A percentile compares a stretch with the other conserved stretches of the same genome.
Evolutionary conservation across 1,140 invertebrate genomes (phyloP).

Genomic region (Magallana angulata): DNA sequence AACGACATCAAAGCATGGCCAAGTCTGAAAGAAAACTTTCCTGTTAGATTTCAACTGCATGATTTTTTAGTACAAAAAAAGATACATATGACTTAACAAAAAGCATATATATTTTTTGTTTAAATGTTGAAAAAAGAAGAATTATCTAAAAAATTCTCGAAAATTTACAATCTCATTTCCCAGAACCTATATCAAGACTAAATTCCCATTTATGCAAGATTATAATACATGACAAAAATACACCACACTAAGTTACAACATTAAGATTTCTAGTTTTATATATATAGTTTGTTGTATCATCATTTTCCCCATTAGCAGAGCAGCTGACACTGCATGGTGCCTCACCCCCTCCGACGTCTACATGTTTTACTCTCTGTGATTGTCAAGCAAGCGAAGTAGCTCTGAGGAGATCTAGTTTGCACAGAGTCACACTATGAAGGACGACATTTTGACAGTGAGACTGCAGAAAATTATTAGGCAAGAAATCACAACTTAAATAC

Average conservation of each 20-base stretch:
- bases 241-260: constrained; percentile 14
- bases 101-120: background rate
- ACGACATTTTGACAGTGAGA: background rate
- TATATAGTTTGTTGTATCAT: background rate
- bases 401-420: constrained; percentile 24
- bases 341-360: background rate
- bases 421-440: constrained; percentile 25
- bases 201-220: background rate
- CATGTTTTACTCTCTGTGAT: background rate
- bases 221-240: background rate
- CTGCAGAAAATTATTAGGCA: constrained; percentile 20
- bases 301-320: background rate
- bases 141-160: background rate
- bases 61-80: too few relatives aligned
- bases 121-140: too few relatives aligned
- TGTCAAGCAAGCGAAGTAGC: constrained; percentile 24
- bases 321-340: background rate
- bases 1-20: constrained; percentile 96
- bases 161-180: background rate
- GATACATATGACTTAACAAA: background rate
- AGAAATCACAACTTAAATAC: constrained; percentile 2
- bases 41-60: background rate
- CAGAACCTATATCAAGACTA: background rate
- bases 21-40: constrained; percentile 81
- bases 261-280: background rate